Evolutionary conservation across 2,797 vertebrate species (phyloP), one percentile per base, ranked within the genome.

Genomic region (Antennarius maculatus): DNA sequence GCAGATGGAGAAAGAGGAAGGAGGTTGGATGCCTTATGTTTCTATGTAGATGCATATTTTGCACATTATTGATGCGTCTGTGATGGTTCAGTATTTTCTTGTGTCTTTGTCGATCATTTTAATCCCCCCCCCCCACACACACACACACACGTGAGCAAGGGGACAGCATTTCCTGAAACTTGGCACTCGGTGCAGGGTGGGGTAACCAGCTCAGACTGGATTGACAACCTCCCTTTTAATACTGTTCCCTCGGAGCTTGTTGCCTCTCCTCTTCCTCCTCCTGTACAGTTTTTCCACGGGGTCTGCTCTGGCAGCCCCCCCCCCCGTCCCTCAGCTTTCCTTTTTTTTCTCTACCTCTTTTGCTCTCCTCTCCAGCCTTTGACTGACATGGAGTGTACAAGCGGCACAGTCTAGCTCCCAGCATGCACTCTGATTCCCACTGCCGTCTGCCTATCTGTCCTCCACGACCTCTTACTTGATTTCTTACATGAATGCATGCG

Each of bases 161-260:
- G 93, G 89, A 92, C 92, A 92, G 92, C 92, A 92, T 93, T 91
- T 92, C 90, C 91, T 92, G 86, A 91, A 92, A 94, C 94, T 94
- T 96, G 95, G 95, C 94, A 71, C 88, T 92, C 86, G 91, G 91
- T 86, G 82, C 83, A 90, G 95, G 96, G 95, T 93, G 93, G 95
- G 93, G 95, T 91, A 95, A 95, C 94, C 93, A 92, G 91, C 93
- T 93, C 88, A 92, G 92, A 93, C 94, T 91, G 92, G 94, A 95
- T 95, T 96, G 94, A 95, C 95, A 92, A 92, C 94, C 93, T 94
- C 93, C 85, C 91, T 92, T 87, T 92, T 94, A 93, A 93, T 93
- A 88, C 89, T 72, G 84, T 90, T 93, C 91, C 82, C 87, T 94
- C 80, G 74, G 88, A 91, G 92, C 90, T 80, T 88, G 91, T 86